phyloP scores from a whole-genome alignment of 2,113 vertebrate genomes.

The Pan troglodytes region DNA sequence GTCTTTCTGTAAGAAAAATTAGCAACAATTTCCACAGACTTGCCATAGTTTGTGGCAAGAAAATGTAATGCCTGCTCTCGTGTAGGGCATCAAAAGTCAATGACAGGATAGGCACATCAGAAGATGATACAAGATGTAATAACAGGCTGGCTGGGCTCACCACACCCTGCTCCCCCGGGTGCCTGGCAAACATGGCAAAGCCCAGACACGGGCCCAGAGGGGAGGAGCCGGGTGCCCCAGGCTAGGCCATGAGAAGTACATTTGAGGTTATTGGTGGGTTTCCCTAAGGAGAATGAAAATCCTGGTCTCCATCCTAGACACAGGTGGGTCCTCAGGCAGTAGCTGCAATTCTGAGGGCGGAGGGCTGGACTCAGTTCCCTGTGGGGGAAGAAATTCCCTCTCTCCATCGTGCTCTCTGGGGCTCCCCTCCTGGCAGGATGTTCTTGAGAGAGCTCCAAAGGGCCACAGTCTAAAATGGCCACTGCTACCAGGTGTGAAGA shows the following conservation, averaged over 20 bases:
- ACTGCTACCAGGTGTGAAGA: background rate
- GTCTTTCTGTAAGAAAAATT: background rate
- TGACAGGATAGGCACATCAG: background rate
- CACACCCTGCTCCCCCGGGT: background rate
- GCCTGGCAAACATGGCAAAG: background rate
- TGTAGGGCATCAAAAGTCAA: background rate
- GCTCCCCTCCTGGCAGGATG: too few species aligned
- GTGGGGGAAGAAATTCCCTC: background rate
- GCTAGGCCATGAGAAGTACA: background rate
- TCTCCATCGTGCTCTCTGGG: fast-evolving
- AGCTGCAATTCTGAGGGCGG: background rate
- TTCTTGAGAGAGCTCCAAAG: background rate
- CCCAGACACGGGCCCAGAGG: too few species aligned
- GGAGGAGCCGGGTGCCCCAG: background rate
- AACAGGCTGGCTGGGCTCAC: too few species aligned
- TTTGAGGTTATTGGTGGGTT: background rate
- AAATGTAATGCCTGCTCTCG: background rate
- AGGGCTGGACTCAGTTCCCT: background rate
- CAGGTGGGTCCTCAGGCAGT: background rate
- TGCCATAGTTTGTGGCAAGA: background rate
- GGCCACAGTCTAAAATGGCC: background rate
- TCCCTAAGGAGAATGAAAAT: background rate
- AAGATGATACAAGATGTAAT: background rate
- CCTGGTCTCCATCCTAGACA: background rate
- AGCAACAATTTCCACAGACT: background rate